phyloP scores from a whole-genome alignment of 2,113 vertebrate genomes.

The Origma solitaria region DNA sequence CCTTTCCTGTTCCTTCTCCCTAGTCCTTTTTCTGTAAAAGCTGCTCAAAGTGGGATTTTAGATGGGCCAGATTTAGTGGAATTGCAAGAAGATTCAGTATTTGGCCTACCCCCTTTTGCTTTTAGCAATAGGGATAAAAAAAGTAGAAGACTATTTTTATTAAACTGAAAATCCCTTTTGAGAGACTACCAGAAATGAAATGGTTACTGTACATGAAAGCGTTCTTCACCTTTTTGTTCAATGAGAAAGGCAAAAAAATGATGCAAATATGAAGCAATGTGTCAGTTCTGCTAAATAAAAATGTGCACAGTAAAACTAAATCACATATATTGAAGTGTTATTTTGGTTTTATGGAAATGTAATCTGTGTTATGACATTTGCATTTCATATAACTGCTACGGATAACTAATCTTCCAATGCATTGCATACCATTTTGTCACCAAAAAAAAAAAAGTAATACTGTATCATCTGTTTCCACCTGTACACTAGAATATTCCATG shows the following conservation, averaged over 20 bases:
- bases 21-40: not conserved
- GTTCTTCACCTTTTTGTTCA: conserved; percentile 54
- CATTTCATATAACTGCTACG: conserved; percentile 67
- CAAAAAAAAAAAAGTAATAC: conserved; percentile 29
- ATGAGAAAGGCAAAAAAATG: conserved; percentile 44
- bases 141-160: not conserved
- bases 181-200: not conserved
- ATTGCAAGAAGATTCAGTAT: not conserved
- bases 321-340: conserved; percentile 69
- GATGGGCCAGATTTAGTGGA: not conserved
- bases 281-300: conserved; percentile 66
- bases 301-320: conserved; percentile 64
- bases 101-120: not conserved
- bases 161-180: not conserved
- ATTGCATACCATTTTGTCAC: conserved; percentile 59
- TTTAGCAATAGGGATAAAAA: not conserved
- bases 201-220: conserved; percentile 24
- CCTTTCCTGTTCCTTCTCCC: not conserved
- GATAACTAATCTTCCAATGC: conserved; percentile 64
- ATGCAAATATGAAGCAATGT: conserved; percentile 58
- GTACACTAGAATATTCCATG: conserved; percentile 57
- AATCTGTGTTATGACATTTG: conserved; percentile 69
- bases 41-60: not conserved
- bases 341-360: conserved; percentile 70
- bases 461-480: conserved; percentile 62